Percentiles rank a stretch among this genome's conserved stretches.
Conservation (phyloP, 2,797 vertebrate species). For the Lepilemur septentrionalis region DNA sequence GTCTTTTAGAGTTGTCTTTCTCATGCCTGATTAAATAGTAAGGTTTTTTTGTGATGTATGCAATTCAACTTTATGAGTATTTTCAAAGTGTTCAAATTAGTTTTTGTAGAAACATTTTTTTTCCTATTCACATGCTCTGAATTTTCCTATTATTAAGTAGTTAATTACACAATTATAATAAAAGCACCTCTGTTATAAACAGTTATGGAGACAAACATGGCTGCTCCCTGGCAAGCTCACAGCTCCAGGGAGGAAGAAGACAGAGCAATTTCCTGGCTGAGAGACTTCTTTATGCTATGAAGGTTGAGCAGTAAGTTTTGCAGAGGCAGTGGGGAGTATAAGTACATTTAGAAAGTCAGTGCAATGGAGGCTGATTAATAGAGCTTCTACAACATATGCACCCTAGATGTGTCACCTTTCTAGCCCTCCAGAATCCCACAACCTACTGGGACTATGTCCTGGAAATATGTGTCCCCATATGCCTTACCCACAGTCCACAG, state of each 20-base stretch:
- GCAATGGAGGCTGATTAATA: neutral
- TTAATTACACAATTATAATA: neutral
- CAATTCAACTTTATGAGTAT: neutral
- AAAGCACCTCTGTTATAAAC: neutral
- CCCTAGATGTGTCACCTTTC: neutral
- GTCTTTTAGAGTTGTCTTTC: neutral
- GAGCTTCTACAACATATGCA: neutral
- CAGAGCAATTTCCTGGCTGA: neutral
- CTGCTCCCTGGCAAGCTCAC: neutral
- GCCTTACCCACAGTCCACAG: neutral
- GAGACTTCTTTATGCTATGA: neutral
- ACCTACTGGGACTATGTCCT: neutral
- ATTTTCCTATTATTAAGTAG: neutral
- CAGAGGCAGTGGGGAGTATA: neutral
- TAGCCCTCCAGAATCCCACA: neutral
- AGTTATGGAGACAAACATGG: neutral
- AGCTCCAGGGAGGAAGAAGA: neutral
- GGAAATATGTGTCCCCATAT: neutral
- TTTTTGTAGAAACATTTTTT: slow-evolving; percentile 16
- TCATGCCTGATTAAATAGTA: neutral
- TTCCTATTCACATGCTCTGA: neutral
- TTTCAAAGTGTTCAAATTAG: neutral
- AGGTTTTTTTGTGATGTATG: neutral
- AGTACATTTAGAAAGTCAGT: neutral
- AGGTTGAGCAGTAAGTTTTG: neutral